Base-by-base conservation (phyloP, 2,113 vertebrate species). In the Sylvia atricapilla region DNA sequence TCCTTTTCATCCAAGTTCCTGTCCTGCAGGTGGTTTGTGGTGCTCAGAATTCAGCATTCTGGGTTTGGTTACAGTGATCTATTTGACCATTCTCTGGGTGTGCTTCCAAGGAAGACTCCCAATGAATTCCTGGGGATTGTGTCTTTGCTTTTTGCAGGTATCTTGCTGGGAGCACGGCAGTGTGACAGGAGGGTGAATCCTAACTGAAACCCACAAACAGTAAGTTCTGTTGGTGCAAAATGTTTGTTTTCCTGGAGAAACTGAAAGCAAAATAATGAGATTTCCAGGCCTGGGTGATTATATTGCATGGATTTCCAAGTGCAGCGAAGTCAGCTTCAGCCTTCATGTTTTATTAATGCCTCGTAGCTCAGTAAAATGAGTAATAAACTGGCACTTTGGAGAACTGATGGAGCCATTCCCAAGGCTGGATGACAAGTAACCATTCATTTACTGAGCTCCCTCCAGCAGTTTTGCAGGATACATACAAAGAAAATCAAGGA, bases 321-420 rank as follows among this genome's bases (percentile, higher is more conserved):
- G 66, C 87, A 83, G 46, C 79, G 73, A 81, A 93, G 93, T 79
- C 47, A 97, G 73, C 60, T 60, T 87, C 82, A 74, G 89, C 70
- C 66, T 93, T 95, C 77, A 84, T 94, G 89, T 95, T 95, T 97
- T 94, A 94, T 94, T 92, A 94, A 96, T 91, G 80, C 77, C 64
- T 91, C 10, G 67, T 64, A 95, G 81, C 89, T 84, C 94, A 94
- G 84, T 60, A 82, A 96, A 95, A 96, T 96, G 77, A 95, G 69
- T 94, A 95, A 91, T 93, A 97, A 96, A 95, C 53, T 80, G 70
- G 78, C 91, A 91, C 62, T 79, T 93, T 87, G 74, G 84, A 93
- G 62, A 91, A 87, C 50, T 73, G 84, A 95, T 93, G 78, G 70
- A 96, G 81, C n/a, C 66, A 79, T 76, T 93, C 86, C 79, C 62